Evolutionary conservation across 2,888 invertebrate species (phyloP).

Genomic region (Caenorhabditis macrosperma): DNA sequence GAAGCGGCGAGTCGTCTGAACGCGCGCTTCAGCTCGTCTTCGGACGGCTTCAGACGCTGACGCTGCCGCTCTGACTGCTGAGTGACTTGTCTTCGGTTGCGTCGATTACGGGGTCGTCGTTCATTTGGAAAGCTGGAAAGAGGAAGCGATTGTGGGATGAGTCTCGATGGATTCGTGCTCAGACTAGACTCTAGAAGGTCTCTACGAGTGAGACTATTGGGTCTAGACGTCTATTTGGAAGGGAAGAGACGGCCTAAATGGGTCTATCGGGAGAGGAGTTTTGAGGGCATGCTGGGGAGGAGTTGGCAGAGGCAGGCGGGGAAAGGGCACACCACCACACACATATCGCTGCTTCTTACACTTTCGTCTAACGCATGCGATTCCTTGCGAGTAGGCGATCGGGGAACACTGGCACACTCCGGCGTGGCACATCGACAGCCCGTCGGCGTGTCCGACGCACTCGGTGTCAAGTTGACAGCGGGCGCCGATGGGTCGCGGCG

Average conservation of each 20-base stretch:
- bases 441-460: slow-evolving; percentile 70
- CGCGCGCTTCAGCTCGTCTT: slow-evolving; percentile 34
- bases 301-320: slow-evolving; percentile 13
- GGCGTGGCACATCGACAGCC: slow-evolving; percentile 72
- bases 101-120: slow-evolving; percentile 62
- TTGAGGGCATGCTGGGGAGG: slow-evolving; percentile 20
- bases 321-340: background rate
- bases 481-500: slow-evolving; percentile 69
- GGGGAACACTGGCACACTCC: slow-evolving; percentile 73
- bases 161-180: slow-evolving; percentile 15
- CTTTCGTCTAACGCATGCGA: slow-evolving; percentile 71
- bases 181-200: slow-evolving; percentile 8
- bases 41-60: slow-evolving; percentile 42
- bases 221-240: slow-evolving; percentile 2
- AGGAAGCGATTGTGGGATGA: background rate
- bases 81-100: slow-evolving; percentile 52
- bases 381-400: slow-evolving; percentile 71
- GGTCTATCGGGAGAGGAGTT: background rate
- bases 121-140: slow-evolving; percentile 64
- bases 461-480: slow-evolving; percentile 68
- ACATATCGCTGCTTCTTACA: slow-evolving; percentile 60
- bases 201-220: slow-evolving; percentile 17
- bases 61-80: slow-evolving; percentile 32
- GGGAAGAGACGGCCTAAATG: background rate
- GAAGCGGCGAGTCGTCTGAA: slow-evolving; percentile 32